These are phyloP conservation scores for Notodromas monacha DNA, from an alignment of 2,888 invertebrate species.

Conservation along the genomic window DNA sequence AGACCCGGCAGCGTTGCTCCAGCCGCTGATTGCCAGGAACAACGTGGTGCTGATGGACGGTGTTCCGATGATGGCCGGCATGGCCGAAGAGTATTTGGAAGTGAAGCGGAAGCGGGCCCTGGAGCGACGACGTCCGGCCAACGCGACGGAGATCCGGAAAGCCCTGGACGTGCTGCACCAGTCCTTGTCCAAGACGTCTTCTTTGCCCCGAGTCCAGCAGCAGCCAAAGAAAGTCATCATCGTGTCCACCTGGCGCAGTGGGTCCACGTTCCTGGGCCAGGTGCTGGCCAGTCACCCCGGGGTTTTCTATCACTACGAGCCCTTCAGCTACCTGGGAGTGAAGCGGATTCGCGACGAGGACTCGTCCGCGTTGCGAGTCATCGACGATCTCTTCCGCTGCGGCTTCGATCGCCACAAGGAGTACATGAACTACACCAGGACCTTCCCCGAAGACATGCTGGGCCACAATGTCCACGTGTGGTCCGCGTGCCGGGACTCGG, in stretches of 20 bases:
- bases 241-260: slow-evolving; percentile 8
- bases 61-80: no score
- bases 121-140: not conserved
- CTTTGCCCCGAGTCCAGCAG: no score
- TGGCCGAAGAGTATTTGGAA: no score
- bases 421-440: slow-evolving; percentile 9
- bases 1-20: no score
- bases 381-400: slow-evolving; percentile 10
- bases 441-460: slow-evolving; percentile 9
- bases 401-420: slow-evolving; percentile 8
- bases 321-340: slow-evolving; percentile 12
- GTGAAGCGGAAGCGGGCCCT: not conserved
- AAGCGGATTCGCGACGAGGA: slow-evolving; percentile 10
- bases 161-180: no score
- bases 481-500: slow-evolving; percentile 11
- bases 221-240: slow-evolving; percentile 4
- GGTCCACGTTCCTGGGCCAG: slow-evolving; percentile 11
- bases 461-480: slow-evolving; percentile 11
- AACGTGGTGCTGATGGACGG: no score
- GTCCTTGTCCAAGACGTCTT: no score
- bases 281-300: slow-evolving; percentile 11
- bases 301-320: slow-evolving; percentile 13
- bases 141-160: not conserved
- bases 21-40: no score
- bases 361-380: slow-evolving; percentile 9